These are phyloP conservation scores for Vulpes lagopus DNA, from an alignment of 2,113 vertebrate genomes.

Conservation along the genomic window DNA sequence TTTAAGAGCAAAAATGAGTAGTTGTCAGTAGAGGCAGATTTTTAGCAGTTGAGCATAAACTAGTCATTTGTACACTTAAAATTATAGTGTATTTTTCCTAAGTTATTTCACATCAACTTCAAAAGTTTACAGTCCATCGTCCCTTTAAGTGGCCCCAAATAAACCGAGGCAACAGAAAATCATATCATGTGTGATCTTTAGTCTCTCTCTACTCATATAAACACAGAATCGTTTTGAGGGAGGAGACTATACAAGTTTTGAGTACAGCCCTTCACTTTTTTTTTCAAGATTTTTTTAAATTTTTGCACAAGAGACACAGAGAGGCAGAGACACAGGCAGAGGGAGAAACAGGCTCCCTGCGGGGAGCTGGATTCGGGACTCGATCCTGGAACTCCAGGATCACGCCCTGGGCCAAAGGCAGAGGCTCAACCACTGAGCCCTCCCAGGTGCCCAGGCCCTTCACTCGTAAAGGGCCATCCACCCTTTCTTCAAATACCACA, in stretches of 20 bases:
- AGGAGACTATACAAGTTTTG: neutral
- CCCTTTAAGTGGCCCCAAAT: neutral
- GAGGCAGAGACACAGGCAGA: too few relatives aligned
- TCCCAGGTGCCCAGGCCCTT: neutral
- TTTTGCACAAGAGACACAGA: too few relatives aligned
- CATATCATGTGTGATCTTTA: neutral
- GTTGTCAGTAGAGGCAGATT: slow-evolving; percentile 11
- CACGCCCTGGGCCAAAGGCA: too few relatives aligned
- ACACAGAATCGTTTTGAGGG: neutral
- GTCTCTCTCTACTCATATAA: neutral
- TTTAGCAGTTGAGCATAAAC: slow-evolving; percentile 21
- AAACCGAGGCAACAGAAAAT: neutral
- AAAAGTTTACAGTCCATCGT: neutral
- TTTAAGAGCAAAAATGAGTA: slow-evolving; percentile 45
- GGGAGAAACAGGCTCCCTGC: too few relatives aligned
- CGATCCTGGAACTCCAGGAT: too few relatives aligned
- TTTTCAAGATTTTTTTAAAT: too few relatives aligned
- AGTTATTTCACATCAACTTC: neutral
- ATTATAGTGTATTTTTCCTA: slow-evolving; percentile 40
- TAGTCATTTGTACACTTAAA: neutral
- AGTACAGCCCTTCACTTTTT: neutral
- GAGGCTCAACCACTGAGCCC: too few relatives aligned
- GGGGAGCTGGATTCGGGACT: too few relatives aligned
- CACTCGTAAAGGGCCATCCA: neutral
- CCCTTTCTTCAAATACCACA: neutral